Evolutionary conservation across 2,797 vertebrate species (phyloP).

Genomic region (Eulemur albifrons): DNA sequence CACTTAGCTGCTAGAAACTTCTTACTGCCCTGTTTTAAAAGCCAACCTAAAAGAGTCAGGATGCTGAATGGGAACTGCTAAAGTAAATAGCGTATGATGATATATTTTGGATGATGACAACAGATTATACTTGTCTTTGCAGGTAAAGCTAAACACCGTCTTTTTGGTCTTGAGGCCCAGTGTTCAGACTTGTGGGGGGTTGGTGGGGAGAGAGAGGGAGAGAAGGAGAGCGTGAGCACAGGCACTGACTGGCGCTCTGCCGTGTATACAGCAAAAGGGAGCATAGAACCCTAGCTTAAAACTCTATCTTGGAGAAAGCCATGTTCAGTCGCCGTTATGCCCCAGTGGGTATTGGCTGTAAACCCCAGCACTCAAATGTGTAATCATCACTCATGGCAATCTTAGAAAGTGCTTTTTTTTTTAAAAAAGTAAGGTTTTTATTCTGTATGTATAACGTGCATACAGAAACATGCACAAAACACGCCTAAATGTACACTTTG

Average conservation of each 20-base stretch:
- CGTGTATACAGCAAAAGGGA: not conserved
- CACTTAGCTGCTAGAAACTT: not conserved
- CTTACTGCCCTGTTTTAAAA: not conserved
- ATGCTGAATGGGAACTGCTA: not conserved
- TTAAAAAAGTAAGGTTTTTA: not conserved
- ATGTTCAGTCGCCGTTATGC: not conserved
- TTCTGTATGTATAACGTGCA: not conserved
- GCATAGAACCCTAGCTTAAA: not conserved
- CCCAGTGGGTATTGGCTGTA: not conserved
- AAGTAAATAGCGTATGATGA: not conserved
- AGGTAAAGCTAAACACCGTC: not conserved
- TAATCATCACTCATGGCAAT: not conserved
- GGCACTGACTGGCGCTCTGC: not conserved
- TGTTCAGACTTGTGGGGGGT: not conserved
- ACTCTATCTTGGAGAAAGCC: not conserved
- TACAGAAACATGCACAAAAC: not conserved
- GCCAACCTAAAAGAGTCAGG: not conserved
- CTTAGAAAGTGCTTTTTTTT: not conserved
- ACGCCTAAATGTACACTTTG: not conserved
- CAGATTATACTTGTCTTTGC: not conserved
- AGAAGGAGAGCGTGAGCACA: not conserved
- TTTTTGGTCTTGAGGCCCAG: not conserved
- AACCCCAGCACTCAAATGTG: not conserved
- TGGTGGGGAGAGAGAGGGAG: not conserved
- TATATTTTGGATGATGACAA: not conserved